Evolutionary conservation across 2,888 invertebrate genomes (phyloP), one percentile per base, ranked within the genome.

Genomic region (Gibbula magus): DNA sequence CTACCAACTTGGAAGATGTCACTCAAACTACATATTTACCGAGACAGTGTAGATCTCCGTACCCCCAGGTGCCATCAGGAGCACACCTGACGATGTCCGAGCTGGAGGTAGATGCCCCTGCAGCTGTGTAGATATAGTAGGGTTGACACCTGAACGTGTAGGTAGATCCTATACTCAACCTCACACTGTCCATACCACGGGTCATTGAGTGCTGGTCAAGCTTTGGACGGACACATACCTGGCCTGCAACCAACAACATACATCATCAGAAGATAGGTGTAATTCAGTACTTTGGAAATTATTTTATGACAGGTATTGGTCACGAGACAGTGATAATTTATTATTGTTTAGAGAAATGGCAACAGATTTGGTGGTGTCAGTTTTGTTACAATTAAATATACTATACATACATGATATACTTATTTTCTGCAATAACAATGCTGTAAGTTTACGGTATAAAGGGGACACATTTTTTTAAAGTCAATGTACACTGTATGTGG

Each of bases 31-130:
- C n/a, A n/a, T 39, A 66, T 79, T 80, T 20, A 81, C 83, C 83
- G 8, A 82, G 73, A 82, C 83, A 83, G 2, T 97, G 94, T 75
- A 99, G 94, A 91, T 98, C 97, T 25, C 99, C 99, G 91, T 98
- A 98, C 94, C 99, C 98, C 99, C 99, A 99, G 83, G 96, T 96
- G 3, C 97, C 97, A 90, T 97, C 98, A 0, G 96, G 96, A 93
- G 96, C 96, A 92, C 98, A 99, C 84, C 96, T 94, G 0, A 99
- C 98, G n/a, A 97, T 96, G 91, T 98, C 97, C 89, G 98, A 98
- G 87, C 97, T 78, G 5, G 75, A 96, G 88, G 96, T 96, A 51
- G 78, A 97, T 94, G 98, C 97, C 0, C 99, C 99, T 29, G 97
- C 97, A 22, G 98, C 94, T 2, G 54, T 53, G 74, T 79, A 80